These are phyloP conservation scores for Sciaenops ocellatus DNA, from an alignment of 2,797 vertebrate species.

Conservation along the genomic window DNA sequence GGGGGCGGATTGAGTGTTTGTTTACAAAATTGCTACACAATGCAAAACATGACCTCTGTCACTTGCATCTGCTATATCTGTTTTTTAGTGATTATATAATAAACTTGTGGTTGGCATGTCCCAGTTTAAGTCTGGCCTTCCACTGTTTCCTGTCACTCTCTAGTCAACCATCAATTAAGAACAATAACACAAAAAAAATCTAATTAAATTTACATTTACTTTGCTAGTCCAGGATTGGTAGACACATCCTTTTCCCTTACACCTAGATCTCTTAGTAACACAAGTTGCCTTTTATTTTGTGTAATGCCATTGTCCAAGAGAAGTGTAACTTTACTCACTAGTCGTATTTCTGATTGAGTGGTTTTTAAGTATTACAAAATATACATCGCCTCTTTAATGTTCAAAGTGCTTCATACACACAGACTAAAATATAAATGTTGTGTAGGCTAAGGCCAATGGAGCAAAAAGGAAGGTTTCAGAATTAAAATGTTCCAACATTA, in stretches of 20 bases:
- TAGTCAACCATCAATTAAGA: background rate
- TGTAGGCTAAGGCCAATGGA: background rate
- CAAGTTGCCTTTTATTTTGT: background rate
- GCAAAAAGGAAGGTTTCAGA: conserved; percentile 1
- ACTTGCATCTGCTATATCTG: background rate
- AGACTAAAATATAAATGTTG: background rate
- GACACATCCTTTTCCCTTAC: background rate
- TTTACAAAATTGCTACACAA: background rate
- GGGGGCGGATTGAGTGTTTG: background rate
- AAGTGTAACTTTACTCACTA: background rate
- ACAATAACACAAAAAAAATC: background rate
- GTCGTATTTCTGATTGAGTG: background rate
- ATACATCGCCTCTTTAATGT: background rate
- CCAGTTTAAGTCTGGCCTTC: background rate
- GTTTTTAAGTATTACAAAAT: background rate
- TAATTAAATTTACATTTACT: background rate
- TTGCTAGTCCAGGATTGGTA: background rate
- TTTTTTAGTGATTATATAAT: background rate
- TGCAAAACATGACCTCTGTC: background rate
- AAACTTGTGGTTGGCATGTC: too few relatives aligned
- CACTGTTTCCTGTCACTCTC: background rate
- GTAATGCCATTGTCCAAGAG: background rate
- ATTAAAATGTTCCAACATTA: background rate
- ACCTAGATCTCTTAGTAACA: background rate
- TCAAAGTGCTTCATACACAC: background rate